Conservation (phyloP, 2,113 vertebrate genomes). For the Chunga burmeisteri region DNA sequence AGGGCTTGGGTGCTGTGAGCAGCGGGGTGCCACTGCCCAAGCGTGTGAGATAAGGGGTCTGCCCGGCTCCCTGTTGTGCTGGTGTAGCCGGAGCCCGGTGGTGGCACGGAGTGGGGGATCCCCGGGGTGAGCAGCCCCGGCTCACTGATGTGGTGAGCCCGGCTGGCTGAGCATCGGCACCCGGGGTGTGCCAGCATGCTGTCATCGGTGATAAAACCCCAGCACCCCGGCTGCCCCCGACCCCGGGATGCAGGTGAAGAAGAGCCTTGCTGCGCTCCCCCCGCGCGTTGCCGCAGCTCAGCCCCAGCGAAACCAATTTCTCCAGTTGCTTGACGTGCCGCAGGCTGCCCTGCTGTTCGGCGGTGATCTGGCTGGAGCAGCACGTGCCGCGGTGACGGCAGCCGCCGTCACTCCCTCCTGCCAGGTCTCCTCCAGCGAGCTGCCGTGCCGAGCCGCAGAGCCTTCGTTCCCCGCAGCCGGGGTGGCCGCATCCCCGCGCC, state of each 20-base stretch:
- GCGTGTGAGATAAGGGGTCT: not conserved
- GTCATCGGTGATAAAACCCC: not conserved
- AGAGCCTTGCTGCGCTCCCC: not conserved
- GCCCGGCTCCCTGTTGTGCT: not conserved
- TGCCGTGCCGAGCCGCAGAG: not conserved
- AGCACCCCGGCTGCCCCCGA: rapidly evolving
- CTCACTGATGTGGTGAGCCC: no score
- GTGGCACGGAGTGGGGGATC: rapidly evolving
- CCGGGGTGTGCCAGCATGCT: not conserved
- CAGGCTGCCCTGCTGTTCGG: not conserved
- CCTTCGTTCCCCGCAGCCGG: not conserved
- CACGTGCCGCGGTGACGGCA: not conserved
- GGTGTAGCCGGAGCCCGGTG: no score
- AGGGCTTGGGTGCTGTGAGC: not conserved
- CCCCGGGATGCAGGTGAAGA: not conserved
- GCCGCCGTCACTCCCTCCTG: not conserved
- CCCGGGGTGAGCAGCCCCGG: not conserved
- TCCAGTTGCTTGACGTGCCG: not conserved
- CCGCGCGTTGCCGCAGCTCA: rapidly evolving
- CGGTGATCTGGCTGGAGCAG: not conserved
- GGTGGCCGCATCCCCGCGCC: rapidly evolving
- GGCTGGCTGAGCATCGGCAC: not conserved
- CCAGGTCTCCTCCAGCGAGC: not conserved
- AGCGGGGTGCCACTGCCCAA: rapidly evolving
- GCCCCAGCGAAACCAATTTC: not conserved